phyloP scores from a whole-genome alignment of 2,113 vertebrate genomes.

The Sinocyclocheilus rhinocerous region DNA sequence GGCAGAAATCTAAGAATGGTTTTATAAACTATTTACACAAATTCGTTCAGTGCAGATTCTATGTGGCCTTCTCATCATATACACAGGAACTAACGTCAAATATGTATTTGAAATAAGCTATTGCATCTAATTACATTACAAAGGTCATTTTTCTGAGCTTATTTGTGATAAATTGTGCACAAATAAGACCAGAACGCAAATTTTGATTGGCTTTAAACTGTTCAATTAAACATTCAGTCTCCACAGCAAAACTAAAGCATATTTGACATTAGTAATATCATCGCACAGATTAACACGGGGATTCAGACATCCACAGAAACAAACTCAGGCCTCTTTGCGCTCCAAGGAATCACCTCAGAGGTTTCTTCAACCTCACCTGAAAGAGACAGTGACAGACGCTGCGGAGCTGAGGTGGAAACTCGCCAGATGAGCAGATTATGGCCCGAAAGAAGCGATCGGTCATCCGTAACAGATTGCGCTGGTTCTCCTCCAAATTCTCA shows the following conservation, averaged over 20 bases:
- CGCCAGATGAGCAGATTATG: conserved; percentile 90
- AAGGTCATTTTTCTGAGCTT: neutral
- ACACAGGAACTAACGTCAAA: neutral
- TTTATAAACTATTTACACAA: neutral
- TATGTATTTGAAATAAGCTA: neutral
- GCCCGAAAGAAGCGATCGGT: conserved; percentile 95
- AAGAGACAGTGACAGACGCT: conserved; percentile 98
- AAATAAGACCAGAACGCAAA: neutral
- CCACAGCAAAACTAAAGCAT: conserved; percentile 12
- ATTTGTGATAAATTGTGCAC: neutral
- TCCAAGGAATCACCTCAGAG: neutral
- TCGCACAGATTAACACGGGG: neutral
- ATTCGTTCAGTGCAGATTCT: neutral
- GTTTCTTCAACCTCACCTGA: conserved; percentile 80
- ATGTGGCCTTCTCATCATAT: neutral
- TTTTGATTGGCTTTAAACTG: neutral
- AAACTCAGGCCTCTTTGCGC: neutral
- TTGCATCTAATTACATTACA: neutral
- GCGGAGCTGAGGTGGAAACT: conserved; percentile 94
- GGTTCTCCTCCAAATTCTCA: conserved; percentile 93
- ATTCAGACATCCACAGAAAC: neutral
- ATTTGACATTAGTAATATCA: conserved; percentile 13
- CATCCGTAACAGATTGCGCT: conserved; percentile 91
- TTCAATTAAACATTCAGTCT: neutral
- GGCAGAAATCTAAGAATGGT: neutral